Evolutionary conservation across 2,888 invertebrate species (phyloP).

Genomic region (Temnothorax unifasciatus): DNA sequence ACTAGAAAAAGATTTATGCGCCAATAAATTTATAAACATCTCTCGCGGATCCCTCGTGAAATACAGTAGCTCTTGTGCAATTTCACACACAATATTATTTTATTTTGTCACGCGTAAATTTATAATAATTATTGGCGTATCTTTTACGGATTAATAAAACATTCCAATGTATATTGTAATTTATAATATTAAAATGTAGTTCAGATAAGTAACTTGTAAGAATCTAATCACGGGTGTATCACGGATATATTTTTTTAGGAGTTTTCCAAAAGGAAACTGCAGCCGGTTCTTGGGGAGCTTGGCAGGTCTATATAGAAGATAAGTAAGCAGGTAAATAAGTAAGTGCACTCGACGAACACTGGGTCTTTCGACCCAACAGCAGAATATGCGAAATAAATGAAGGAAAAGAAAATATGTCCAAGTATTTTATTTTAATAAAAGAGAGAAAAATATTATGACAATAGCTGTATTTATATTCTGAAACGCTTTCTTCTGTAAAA

Average conservation of each 20-base stretch:
- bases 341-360: no score
- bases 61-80: neutral
- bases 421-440: neutral
- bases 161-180: neutral
- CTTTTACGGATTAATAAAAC: neutral
- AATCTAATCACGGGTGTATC: neutral
- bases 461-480: neutral
- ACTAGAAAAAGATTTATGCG: neutral
- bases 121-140: slow-evolving; percentile 35
- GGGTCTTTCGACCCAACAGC: neutral
- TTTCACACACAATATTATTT: neutral
- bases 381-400: neutral
- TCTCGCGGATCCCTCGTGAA: no score
- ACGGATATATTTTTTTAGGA: neutral
- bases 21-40: slow-evolving; percentile 8
- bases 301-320: neutral
- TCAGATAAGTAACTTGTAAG: neutral
- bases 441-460: neutral
- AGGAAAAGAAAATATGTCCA: neutral
- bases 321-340: neutral
- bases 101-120: neutral
- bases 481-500: neutral
- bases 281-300: neutral
- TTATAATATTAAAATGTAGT: neutral
- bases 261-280: neutral